phyloP scores from a whole-genome alignment of 2,113 vertebrate species.

The Xiphias gladius region DNA sequence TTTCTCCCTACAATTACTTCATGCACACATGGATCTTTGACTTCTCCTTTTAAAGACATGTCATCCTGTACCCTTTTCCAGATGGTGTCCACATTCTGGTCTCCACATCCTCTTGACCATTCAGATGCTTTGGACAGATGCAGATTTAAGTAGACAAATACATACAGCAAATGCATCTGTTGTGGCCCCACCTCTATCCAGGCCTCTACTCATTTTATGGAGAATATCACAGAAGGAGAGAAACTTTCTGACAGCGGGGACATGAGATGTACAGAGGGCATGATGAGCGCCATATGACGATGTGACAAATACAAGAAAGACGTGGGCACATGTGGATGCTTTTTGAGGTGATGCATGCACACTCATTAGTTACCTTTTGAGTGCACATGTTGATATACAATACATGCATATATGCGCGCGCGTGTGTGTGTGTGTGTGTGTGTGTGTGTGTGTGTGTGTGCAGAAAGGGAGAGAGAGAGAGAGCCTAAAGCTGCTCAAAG shows the following conservation, averaged over 20 bases:
- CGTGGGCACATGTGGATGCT: constrained; percentile 41
- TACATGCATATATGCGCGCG: constrained; percentile 20
- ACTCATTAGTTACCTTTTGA: constrained; percentile 32
- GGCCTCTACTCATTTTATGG: constrained; percentile 25
- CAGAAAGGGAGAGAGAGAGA: constrained; percentile 39
- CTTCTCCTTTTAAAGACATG: background rate
- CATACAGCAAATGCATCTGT: constrained; percentile 39
- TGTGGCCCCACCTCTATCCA: constrained; percentile 18
- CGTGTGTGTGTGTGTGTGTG: constrained; percentile 10
- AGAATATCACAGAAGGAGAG: constrained; percentile 13
- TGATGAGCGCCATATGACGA: constrained; percentile 19
- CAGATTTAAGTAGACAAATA: constrained; percentile 22
- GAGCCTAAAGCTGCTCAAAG: constrained; percentile 54
- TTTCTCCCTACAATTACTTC: background rate
- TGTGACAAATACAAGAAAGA: constrained; percentile 51
- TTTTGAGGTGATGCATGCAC: constrained; percentile 17
- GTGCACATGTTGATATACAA: constrained; percentile 53
- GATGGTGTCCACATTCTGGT: constrained; percentile 11
- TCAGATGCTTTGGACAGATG: constrained; percentile 46
- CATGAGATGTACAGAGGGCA: constrained; percentile 14
- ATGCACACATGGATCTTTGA: background rate
- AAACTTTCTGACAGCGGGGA: constrained; percentile 22
- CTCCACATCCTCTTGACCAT: constrained; percentile 22
- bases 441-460: background rate
- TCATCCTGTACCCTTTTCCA: background rate